Percentiles rank a stretch among this genome's conserved stretches.
phyloP scores from a whole-genome alignment of 2,797 vertebrate species.

The Neopelma chrysocephalum region DNA sequence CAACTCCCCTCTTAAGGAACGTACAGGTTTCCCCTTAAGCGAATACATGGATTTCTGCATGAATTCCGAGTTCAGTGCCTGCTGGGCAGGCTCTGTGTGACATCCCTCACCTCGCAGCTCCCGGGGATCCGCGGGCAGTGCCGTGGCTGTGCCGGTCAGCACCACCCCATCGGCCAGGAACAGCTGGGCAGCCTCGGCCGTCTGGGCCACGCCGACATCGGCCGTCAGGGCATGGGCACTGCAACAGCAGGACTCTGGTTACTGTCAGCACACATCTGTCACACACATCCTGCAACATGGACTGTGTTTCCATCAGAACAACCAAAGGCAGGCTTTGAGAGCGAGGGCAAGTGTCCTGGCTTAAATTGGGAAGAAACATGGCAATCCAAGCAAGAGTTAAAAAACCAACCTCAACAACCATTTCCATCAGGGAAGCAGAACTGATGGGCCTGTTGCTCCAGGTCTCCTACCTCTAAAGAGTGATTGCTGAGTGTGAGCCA shows the following conservation, averaged over 20 bases:
- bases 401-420: neutral
- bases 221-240: constrained; percentile 86
- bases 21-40: neutral
- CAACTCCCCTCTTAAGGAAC: neutral
- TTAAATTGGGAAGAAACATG: neutral
- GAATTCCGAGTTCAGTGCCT: neutral
- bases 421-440: neutral
- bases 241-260: neutral
- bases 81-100: neutral
- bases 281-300: neutral
- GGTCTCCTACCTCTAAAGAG: neutral
- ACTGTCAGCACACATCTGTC: neutral
- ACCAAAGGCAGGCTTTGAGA: neutral
- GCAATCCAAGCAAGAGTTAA: fast-evolving
- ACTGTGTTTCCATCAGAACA: neutral
- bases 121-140: constrained; percentile 72
- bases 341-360: neutral
- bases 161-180: constrained; percentile 87
- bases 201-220: constrained; percentile 82
- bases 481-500: neutral
- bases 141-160: constrained; percentile 84
- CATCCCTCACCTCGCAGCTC: constrained; percentile 81
- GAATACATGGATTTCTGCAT: neutral
- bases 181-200: constrained; percentile 82
- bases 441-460: fast-evolving